Percentiles rank a stretch among this genome's conserved stretches.
phyloP scores from a whole-genome alignment of 1,140 invertebrate species.

The Galleria mellonella region DNA sequence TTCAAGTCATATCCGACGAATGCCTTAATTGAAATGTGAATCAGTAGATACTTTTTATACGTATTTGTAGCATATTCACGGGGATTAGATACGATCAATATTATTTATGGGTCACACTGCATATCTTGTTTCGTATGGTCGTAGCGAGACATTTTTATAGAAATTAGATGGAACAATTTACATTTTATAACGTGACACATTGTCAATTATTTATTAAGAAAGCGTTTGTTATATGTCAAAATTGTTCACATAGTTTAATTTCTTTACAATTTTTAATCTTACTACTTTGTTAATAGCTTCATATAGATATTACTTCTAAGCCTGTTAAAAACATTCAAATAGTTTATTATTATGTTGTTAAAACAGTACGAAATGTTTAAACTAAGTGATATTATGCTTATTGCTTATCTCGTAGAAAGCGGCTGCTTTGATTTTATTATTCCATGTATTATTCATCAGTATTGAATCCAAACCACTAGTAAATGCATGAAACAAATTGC shows the following conservation, averaged over 20 bases:
- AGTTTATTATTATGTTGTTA: conserved; percentile 65
- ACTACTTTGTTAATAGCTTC: background rate
- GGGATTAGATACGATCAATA: conserved; percentile 23
- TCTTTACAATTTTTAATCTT: background rate
- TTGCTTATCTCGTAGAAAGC: conserved; percentile 26
- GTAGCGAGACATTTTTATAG: conserved; percentile 3
- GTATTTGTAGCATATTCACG: conserved; percentile 27
- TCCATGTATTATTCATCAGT: conserved; percentile 42
- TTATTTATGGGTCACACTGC: conserved; percentile 9
- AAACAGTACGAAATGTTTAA: conserved; percentile 37
- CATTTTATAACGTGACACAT: background rate
- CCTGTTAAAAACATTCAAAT: conserved; percentile 64
- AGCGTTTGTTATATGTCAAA: background rate
- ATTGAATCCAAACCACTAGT: conserved; percentile 28
- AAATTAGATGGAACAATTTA: background rate
- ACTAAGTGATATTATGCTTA: conserved; percentile 57
- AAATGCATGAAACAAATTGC: conserved; percentile 1
- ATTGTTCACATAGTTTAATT: background rate
- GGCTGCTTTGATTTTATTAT: conserved; percentile 31
- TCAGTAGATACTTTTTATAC: conserved; percentile 45
- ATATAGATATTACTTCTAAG: conserved; percentile 27
- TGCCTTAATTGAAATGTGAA: conserved; percentile 48
- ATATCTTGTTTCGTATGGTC: background rate
- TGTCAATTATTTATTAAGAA: conserved; percentile 1
- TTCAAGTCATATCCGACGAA: conserved; percentile 63